A percentile compares a stretch with the other conserved stretches of the same genome.
Conservation (phyloP, 2,797 vertebrate species). For the Urosaurus nigricauda region DNA sequence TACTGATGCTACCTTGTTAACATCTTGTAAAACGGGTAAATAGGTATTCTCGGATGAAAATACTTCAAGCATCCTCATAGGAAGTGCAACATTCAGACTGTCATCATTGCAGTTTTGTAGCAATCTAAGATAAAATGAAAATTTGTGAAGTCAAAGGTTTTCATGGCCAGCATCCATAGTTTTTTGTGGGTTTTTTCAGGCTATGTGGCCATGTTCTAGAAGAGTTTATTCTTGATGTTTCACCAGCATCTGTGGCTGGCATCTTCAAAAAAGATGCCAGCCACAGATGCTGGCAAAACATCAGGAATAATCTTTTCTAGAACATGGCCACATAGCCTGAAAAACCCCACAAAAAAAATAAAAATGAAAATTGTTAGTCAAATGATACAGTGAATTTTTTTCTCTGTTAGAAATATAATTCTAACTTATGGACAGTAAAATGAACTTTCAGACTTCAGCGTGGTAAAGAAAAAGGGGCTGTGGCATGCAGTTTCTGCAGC, state of each 20-base stretch:
- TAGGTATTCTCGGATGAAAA: slow-evolving; percentile 95
- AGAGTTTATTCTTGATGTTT: no score
- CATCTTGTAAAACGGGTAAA: slow-evolving; percentile 88
- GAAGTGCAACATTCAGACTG: slow-evolving; percentile 93
- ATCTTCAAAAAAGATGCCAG: no score
- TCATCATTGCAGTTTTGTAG: slow-evolving; percentile 90
- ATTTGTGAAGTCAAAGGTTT: no score
- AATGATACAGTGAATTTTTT: not conserved
- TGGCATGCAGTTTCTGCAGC: no score
- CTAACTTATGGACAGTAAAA: slow-evolving; percentile 14
- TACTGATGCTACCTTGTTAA: slow-evolving; percentile 87
- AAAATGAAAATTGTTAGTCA: slow-evolving; percentile 43
- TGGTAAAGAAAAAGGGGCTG: not conserved
- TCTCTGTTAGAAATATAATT: not conserved
- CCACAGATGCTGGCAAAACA: no score
- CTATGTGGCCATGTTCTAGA: no score
- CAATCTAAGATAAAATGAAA: slow-evolving; percentile 80
- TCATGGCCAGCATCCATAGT: no score
- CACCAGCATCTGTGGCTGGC: no score
- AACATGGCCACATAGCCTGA: no score
- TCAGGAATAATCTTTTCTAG: no score
- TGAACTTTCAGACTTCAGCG: not conserved
- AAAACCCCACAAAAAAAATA: no score
- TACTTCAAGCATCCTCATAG: slow-evolving; percentile 97
- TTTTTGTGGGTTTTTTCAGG: no score